These are phyloP conservation scores for Neria commutata DNA, from an alignment of 2,888 invertebrate species.

Conservation along the genomic window DNA sequence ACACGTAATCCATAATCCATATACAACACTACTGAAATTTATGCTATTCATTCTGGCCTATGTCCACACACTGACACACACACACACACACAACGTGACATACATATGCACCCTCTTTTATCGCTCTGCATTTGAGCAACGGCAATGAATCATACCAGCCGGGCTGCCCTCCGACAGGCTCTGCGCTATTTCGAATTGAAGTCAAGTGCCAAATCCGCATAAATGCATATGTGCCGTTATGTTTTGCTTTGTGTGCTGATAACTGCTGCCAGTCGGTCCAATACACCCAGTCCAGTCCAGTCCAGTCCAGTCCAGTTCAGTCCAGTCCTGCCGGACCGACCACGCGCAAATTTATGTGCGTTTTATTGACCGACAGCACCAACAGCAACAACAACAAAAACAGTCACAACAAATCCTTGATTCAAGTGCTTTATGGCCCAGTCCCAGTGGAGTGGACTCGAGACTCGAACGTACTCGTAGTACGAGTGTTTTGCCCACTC, in stretches of 20 bases:
- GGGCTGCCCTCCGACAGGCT: not conserved
- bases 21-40: not conserved
- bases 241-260: conserved; percentile 18
- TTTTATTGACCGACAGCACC: conserved; percentile 42
- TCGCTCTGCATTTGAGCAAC: conserved; percentile 43
- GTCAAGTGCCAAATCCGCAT: conserved; percentile 3
- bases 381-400: conserved; percentile 17
- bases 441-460: conserved; percentile 48
- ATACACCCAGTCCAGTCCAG: no score
- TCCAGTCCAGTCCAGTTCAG: no score
- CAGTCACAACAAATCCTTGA: conserved; percentile 19
- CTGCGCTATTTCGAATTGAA: not conserved
- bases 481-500: not conserved
- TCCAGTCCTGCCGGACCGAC: no score
- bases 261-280: conserved; percentile 21
- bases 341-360: conserved; percentile 45
- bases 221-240: not conserved
- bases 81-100: not conserved
- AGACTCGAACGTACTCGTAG: no score
- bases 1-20: conserved; percentile 4
- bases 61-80: not conserved
- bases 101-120: not conserved
- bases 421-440: conserved; percentile 51
- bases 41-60: not conserved
- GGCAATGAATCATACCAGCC: conserved; percentile 40